Conservation (phyloP, 2,888 invertebrate genomes). For the Platerodrilus igneus region DNA sequence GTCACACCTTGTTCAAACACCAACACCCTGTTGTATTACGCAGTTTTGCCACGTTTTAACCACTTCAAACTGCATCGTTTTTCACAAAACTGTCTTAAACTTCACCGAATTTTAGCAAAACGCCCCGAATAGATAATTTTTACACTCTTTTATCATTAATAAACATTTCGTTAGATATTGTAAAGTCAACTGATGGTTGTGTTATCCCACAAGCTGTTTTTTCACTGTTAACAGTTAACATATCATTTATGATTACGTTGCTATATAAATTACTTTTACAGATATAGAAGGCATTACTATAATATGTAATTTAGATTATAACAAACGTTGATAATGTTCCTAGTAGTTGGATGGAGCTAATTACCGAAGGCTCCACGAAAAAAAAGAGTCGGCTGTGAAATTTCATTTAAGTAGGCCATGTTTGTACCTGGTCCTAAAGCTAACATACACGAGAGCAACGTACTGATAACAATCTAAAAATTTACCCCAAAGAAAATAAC, state of each 20-base stretch:
- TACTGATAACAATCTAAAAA: constrained; percentile 30
- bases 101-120: not conserved
- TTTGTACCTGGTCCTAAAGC: too few relatives aligned
- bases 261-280: constrained; percentile 23
- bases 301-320: constrained; percentile 24
- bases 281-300: constrained; percentile 21
- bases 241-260: constrained; percentile 27
- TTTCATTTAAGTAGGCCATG: too few relatives aligned
- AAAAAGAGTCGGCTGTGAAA: not conserved
- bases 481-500: constrained; percentile 35
- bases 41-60: constrained; percentile 20
- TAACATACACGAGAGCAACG: constrained; percentile 11
- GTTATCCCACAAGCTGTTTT: constrained; percentile 22
- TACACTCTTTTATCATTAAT: constrained; percentile 12
- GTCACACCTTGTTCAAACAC: constrained; percentile 21
- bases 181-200: constrained; percentile 15
- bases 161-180: constrained; percentile 12
- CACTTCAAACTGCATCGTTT: too few relatives aligned
- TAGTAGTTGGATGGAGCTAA: too few relatives aligned
- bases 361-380: not conserved
- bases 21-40: constrained; percentile 13
- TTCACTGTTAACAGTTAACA: constrained; percentile 28
- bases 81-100: not conserved
- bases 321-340: not conserved
- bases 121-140: constrained; percentile 1